These are phyloP conservation scores for Geophilus truncorum DNA, from an alignment of 2,888 invertebrate genomes.

Conservation along the genomic window DNA sequence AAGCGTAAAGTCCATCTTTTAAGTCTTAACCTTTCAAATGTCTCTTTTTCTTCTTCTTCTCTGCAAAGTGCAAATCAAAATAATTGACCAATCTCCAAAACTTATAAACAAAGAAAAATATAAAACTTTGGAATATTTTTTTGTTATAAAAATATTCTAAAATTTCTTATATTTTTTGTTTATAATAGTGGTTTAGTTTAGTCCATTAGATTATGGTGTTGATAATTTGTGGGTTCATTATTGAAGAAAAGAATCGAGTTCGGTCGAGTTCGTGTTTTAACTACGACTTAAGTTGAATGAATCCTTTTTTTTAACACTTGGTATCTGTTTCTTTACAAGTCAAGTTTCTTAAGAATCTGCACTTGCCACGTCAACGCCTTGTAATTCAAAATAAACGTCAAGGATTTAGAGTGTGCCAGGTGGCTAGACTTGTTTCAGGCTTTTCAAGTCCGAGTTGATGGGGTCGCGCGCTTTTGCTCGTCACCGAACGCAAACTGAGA, in stretches of 20 bases:
- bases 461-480: constrained; percentile 15
- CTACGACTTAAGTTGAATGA: not conserved
- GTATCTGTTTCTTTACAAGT: not conserved
- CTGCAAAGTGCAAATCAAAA: too few species aligned
- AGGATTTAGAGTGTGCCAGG: constrained; percentile 7
- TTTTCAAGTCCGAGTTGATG: not conserved
- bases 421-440: constrained; percentile 1
- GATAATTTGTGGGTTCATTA: not conserved
- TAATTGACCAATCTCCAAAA: too few species aligned
- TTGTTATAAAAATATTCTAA: too few species aligned
- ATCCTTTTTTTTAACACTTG: not conserved
- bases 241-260: not conserved
- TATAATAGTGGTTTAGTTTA: too few species aligned
- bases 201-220: too few species aligned
- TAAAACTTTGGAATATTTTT: too few species aligned
- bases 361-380: constrained; percentile 4
- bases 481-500: constrained; percentile 4
- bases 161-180: too few species aligned
- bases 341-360: not conserved
- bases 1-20: not conserved
- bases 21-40: not conserved
- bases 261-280: not conserved
- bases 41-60: too few species aligned
- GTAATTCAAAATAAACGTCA: constrained; percentile 6
- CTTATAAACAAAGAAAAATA: too few species aligned